Conservation (phyloP, 2,888 invertebrate species). For the Drosophila parthenogenetica region DNA sequence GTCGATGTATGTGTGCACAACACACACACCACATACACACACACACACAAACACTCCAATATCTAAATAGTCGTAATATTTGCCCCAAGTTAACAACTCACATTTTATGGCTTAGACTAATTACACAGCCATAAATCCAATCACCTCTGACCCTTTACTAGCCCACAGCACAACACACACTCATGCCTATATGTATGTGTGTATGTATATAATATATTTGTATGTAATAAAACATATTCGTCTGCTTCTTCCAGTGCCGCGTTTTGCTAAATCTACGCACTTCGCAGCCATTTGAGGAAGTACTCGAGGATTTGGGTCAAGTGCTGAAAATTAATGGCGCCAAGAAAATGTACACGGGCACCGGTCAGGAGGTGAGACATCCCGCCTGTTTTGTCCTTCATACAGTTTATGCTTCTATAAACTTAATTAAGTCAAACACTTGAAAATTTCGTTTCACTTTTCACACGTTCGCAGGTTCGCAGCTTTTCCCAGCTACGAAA, state of each 20-base stretch:
- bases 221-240: conserved; percentile 4
- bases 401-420: conserved; percentile 34
- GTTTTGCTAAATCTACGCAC: conserved; percentile 96
- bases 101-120: conserved; percentile 64
- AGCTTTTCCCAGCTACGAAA: conserved; percentile 97
- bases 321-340: conserved; percentile 96
- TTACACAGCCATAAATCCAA: conserved; percentile 60
- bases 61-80: conserved; percentile 21
- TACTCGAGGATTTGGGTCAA: conserved; percentile 96
- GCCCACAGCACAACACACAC: conserved; percentile 32
- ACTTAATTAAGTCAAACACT: conserved; percentile 46
- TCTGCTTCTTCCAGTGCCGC: conserved; percentile 88
- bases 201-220: neutral
- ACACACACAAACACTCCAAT: neutral
- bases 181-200: conserved; percentile 30
- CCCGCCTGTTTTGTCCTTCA: conserved; percentile 18
- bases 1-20: neutral
- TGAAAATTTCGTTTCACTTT: neutral
- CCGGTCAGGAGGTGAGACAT: conserved; percentile 93
- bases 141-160: conserved; percentile 20
- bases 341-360: conserved; percentile 95
- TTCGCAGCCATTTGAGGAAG: conserved; percentile 97
- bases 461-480: conserved; percentile 88
- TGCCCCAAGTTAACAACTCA: conserved; percentile 45
- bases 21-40: neutral